Evolutionary conservation across 2,113 vertebrate genomes (phyloP).

Genomic region (Hystrix cristata): DNA sequence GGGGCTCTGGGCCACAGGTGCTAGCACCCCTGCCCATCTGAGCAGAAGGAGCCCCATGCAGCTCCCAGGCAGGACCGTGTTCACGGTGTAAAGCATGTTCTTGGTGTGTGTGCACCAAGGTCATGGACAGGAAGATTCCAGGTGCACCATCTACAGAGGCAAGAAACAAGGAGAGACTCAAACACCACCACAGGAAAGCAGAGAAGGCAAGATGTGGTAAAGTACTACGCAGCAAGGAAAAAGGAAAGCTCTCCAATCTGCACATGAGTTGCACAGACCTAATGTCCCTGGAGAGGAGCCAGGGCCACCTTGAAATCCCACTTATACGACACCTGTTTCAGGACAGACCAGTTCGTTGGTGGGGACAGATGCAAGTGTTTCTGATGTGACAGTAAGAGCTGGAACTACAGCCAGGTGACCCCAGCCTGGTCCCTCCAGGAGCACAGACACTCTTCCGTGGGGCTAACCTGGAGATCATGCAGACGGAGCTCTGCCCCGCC

Average conservation of each 20-base stretch:
- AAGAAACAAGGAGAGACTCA: rapidly evolving
- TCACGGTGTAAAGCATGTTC: rapidly evolving
- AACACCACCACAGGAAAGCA: rapidly evolving
- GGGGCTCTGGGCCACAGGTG: background rate
- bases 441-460: background rate
- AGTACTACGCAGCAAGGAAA: background rate
- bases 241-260: background rate
- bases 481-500: too few species aligned
- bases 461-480: rapidly evolving
- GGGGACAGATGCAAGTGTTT: rapidly evolving
- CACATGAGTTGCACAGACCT: background rate
- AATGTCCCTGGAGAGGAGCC: background rate
- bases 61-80: background rate
- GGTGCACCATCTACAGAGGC: rapidly evolving
- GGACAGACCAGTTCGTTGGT: rapidly evolving
- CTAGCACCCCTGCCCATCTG: rapidly evolving
- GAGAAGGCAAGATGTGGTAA: rapidly evolving
- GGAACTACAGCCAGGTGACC: background rate
- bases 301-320: rapidly evolving
- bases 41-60: rapidly evolving
- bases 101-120: rapidly evolving
- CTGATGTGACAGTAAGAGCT: rapidly evolving
- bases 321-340: rapidly evolving
- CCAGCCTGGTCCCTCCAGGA: background rate
- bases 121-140: rapidly evolving